These are phyloP conservation scores for Pseudomyrmex gracilis DNA, from an alignment of 1,140 invertebrate genomes.

Conservation along the genomic window DNA sequence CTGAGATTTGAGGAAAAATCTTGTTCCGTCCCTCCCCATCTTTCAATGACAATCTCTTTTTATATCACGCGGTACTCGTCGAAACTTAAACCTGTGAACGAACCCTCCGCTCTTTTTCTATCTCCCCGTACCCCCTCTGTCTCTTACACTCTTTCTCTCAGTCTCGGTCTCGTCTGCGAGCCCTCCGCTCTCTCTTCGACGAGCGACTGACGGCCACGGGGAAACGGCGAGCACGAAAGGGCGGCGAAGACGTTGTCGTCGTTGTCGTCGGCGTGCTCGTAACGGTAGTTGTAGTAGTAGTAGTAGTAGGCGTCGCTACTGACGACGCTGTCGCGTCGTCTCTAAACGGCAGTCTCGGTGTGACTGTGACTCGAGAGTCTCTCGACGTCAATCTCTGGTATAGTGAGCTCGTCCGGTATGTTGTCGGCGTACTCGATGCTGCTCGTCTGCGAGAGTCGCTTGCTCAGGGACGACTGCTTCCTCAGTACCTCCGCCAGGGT, in stretches of 20 bases:
- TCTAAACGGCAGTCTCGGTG: conserved; percentile 96
- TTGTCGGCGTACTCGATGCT: conserved; percentile 96
- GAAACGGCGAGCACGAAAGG: conserved; percentile 58
- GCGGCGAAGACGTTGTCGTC: conserved; percentile 23
- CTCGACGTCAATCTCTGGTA: conserved; percentile 96
- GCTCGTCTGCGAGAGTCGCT: conserved; percentile 95
- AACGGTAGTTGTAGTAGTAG: conserved; percentile 26
- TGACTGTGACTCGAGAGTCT: conserved; percentile 96
- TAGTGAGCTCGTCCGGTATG: conserved; percentile 93
- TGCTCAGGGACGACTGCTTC: conserved; percentile 95
- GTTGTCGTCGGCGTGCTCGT: conserved; percentile 42
- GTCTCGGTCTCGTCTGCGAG: conserved; percentile 23
- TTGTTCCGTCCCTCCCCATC: neutral
- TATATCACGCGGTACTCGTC: neutral
- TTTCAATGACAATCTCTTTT: too few relatives aligned
- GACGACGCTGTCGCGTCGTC: conserved; percentile 53
- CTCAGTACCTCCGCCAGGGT: conserved; percentile 95
- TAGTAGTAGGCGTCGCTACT: conserved; percentile 48
- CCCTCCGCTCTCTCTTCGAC: conserved; percentile 10
- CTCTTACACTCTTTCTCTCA: conserved; percentile 9
- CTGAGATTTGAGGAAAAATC: too few relatives aligned
- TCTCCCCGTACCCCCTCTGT: conserved; percentile 28
- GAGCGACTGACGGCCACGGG: conserved; percentile 27
- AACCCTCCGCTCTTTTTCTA: conserved; percentile 9
- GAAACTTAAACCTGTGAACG: neutral